These are phyloP conservation scores for Gallinago media DNA, from an alignment of 2,113 vertebrate genomes.

Conservation along the genomic window DNA sequence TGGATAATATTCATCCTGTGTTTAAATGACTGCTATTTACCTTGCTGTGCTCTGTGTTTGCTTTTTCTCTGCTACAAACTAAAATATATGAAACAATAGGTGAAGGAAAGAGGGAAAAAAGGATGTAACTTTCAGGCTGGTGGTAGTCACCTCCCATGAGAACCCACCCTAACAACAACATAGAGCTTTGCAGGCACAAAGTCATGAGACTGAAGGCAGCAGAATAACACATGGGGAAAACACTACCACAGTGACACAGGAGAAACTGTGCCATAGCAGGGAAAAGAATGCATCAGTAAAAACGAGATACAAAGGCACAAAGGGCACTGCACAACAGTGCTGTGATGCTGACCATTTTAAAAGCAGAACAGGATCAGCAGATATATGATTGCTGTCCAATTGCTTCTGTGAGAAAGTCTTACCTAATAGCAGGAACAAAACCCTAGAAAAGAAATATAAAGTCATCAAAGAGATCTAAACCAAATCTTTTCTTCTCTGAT, in stretches of 20 bases:
- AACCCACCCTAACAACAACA: background rate
- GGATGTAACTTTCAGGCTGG: background rate
- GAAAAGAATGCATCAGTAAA: background rate
- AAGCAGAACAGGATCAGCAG: background rate
- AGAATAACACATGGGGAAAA: background rate
- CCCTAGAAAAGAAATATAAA: background rate
- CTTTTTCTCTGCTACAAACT: background rate
- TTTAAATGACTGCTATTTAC: background rate
- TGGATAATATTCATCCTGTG: background rate
- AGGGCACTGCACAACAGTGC: background rate
- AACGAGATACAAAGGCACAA: background rate
- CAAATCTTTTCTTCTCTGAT: background rate
- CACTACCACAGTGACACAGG: background rate
- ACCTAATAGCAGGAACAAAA: background rate
- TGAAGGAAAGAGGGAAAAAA: background rate
- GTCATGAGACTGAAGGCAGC: background rate
- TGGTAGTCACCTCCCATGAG: background rate
- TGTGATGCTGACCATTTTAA: background rate
- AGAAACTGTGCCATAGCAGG: background rate
- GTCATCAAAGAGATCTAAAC: background rate
- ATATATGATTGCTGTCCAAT: background rate
- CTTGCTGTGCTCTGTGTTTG: background rate
- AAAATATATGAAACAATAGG: background rate
- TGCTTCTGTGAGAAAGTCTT: background rate
- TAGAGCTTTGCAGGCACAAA: background rate